Conservation (phyloP, 2,888 invertebrate species). For the Alsophila aescularia region DNA sequence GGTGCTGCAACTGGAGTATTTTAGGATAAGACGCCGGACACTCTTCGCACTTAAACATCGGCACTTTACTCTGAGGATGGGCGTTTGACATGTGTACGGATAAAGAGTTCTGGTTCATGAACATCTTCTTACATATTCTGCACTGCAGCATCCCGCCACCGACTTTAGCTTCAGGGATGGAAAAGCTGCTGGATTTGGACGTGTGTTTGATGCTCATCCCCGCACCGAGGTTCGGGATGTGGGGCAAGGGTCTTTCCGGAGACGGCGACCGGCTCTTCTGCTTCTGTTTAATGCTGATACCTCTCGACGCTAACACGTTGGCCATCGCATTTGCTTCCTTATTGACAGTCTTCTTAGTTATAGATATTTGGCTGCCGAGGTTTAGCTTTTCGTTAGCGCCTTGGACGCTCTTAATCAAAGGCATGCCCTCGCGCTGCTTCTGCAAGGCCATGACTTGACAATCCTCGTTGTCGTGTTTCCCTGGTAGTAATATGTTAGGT, state of each 20-base stretch:
- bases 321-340: constrained; percentile 91
- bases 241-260: constrained; percentile 73
- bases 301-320: constrained; percentile 89
- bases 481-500: constrained; percentile 87
- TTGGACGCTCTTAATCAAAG: constrained; percentile 90
- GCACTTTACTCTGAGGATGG: constrained; percentile 68
- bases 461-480: constrained; percentile 89
- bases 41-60: constrained; percentile 86
- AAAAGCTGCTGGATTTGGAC: constrained; percentile 72
- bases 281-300: constrained; percentile 90
- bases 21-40: constrained; percentile 90
- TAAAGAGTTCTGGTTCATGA: constrained; percentile 69
- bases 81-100: constrained; percentile 70
- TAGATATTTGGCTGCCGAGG: constrained; percentile 89
- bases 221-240: constrained; percentile 78
- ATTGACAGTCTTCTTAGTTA: constrained; percentile 86
- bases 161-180: constrained; percentile 74
- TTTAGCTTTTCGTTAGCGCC: constrained; percentile 86
- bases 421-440: constrained; percentile 88
- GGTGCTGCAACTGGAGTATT: constrained; percentile 87
- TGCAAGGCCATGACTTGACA: constrained; percentile 91
- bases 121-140: constrained; percentile 78
- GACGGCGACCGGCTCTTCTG: constrained; percentile 79
- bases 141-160: constrained; percentile 71
- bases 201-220: constrained; percentile 82